phyloP scores from a whole-genome alignment of 1,140 invertebrate species.

The Conus betulinus region DNA sequence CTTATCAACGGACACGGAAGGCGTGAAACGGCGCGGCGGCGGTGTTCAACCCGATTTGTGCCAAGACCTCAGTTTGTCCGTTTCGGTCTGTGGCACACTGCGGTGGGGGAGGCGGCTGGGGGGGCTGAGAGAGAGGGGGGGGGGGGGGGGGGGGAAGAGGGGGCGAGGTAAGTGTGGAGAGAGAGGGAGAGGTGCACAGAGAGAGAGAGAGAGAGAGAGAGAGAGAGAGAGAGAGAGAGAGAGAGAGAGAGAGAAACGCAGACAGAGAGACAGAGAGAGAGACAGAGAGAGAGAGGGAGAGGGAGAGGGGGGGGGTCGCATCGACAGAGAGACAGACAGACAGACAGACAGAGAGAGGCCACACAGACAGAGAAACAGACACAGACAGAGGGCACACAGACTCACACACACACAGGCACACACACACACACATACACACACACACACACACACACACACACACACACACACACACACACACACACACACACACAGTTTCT shows the following conservation, averaged over 20 bases:
- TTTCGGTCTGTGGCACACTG: too few relatives aligned
- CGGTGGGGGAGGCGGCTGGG: too few relatives aligned
- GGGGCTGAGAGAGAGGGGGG: too few relatives aligned
- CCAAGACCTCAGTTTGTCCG: too few relatives aligned
- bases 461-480: not conserved
- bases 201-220: too few relatives aligned
- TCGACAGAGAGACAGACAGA: not conserved
- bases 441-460: conserved; percentile 1
- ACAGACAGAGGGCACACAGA: not conserved
- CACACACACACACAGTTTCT: not conserved
- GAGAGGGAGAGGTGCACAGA: too few relatives aligned
- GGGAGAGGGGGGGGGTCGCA: not conserved
- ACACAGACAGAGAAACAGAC: not conserved
- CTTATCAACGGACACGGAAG: too few relatives aligned
- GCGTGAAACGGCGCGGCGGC: too few relatives aligned
- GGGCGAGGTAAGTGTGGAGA: too few relatives aligned
- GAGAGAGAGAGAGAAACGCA: not conserved
- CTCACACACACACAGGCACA: not conserved
- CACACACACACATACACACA: not conserved
- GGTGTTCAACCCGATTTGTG: too few relatives aligned
- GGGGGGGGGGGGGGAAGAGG: too few relatives aligned
- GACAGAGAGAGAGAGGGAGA: not conserved
- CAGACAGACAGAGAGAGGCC: not conserved
- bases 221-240: too few relatives aligned
- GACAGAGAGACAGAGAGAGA: not conserved